Conservation (phyloP, 2,888 invertebrate genomes). For the Lathronympha strigana region DNA sequence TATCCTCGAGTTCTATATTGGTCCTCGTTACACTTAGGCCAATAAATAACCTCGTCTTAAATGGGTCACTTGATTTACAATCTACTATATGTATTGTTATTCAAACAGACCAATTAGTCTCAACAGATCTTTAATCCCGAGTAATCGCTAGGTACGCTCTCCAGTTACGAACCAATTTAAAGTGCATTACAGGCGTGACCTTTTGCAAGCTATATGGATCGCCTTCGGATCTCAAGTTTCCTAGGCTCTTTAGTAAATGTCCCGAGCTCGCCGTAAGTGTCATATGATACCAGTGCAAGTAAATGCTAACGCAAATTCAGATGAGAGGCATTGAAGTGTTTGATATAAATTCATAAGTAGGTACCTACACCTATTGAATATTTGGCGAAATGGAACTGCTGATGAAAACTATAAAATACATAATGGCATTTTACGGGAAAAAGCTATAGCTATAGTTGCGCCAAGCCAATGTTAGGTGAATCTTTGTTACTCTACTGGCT, state of each 20-base stretch:
- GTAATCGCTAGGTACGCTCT: neutral
- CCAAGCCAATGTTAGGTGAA: too few relatives aligned
- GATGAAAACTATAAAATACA: too few relatives aligned
- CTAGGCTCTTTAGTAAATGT: conserved; percentile 9
- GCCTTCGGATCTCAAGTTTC: conserved; percentile 8
- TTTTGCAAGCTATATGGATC: conserved; percentile 1
- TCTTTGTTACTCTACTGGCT: too few relatives aligned
- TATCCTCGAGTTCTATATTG: too few relatives aligned
- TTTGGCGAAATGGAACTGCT: too few relatives aligned
- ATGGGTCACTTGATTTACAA: too few relatives aligned
- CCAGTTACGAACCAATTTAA: neutral
- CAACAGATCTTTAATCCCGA: neutral
- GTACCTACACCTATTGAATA: too few relatives aligned
- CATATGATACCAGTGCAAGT: conserved; percentile 21
- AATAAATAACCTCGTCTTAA: too few relatives aligned
- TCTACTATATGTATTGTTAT: neutral
- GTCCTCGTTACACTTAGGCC: too few relatives aligned
- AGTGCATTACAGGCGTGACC: conserved; percentile 10
- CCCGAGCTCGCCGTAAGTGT: conserved; percentile 15
- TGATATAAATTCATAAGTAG: neutral
- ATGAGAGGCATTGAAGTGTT: neutral
- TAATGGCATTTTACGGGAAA: too few relatives aligned
- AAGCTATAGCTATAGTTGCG: too few relatives aligned
- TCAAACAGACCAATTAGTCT: neutral
- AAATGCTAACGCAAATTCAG: neutral